Evolutionary conservation across 2,113 vertebrate species (phyloP).

Genomic region (Spilogale gracilis): DNA sequence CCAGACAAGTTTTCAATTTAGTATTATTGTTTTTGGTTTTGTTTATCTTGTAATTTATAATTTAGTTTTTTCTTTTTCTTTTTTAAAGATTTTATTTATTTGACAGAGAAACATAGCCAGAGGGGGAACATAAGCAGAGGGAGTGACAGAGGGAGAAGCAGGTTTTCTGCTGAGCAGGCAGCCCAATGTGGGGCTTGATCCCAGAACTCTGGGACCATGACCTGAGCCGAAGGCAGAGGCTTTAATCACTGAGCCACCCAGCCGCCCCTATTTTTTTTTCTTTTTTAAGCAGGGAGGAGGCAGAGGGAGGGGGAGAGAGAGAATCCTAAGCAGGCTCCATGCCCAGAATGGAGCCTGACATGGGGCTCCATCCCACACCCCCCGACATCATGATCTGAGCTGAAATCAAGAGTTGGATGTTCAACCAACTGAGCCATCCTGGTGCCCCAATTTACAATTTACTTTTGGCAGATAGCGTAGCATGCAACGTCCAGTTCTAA

Average conservation of each 20-base stretch:
- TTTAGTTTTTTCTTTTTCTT: background rate
- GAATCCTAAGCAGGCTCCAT: background rate
- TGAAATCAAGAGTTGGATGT: background rate
- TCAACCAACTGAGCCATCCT: background rate
- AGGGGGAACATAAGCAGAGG: too few relatives aligned
- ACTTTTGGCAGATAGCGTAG: background rate
- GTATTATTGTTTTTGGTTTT: background rate
- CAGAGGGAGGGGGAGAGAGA: background rate
- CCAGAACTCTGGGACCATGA: too few relatives aligned
- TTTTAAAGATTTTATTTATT: too few relatives aligned
- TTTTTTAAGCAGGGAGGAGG: background rate
- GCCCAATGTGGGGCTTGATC: too few relatives aligned
- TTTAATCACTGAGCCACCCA: too few relatives aligned
- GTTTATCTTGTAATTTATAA: slow-evolving; percentile 2
- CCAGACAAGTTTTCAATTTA: slow-evolving; percentile 5
- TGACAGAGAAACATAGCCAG: too few relatives aligned
- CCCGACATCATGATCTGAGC: background rate
- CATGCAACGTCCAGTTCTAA: slow-evolving; percentile 1
- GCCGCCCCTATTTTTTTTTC: too few relatives aligned
- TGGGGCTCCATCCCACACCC: background rate
- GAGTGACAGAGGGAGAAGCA: too few relatives aligned
- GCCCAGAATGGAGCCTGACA: background rate
- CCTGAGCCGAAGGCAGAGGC: too few relatives aligned
- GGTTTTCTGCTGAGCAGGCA: too few relatives aligned
- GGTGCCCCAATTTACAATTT: background rate